phyloP scores from a whole-genome alignment of 1,140 invertebrate genomes.

The Panulirus ornatus region DNA sequence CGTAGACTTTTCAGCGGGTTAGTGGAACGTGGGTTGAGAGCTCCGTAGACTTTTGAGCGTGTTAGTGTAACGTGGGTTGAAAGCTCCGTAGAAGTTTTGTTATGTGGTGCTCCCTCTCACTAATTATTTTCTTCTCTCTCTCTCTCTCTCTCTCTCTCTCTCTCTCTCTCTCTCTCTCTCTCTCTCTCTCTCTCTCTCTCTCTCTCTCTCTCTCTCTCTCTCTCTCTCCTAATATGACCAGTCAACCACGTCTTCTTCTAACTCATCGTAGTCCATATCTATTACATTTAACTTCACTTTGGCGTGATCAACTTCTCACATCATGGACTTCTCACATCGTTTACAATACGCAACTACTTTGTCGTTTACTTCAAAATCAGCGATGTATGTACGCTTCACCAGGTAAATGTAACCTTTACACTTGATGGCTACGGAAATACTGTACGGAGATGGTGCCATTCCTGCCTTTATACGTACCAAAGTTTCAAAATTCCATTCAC shows the following conservation, averaged over 20 bases:
- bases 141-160: constrained; percentile 23
- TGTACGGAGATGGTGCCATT: not conserved
- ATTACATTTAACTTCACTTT: not conserved
- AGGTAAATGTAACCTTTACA: not conserved
- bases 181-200: not conserved
- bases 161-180: not conserved
- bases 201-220: no score
- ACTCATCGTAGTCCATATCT: not conserved
- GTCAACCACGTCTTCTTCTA: not conserved
- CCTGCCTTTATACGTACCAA: not conserved
- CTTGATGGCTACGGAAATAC: not conserved
- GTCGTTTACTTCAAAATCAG: not conserved
- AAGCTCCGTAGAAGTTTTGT: no score
- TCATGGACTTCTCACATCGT: not conserved
- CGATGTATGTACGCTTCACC: not conserved
- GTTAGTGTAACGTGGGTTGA: no score
- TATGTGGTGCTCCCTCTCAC: not conserved
- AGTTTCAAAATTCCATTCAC: not conserved
- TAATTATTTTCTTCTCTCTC: constrained; percentile 5
- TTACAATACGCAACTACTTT: not conserved
- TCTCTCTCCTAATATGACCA: not conserved
- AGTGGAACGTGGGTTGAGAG: no score
- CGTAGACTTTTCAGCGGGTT: no score
- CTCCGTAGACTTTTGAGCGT: no score
- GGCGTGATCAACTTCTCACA: not conserved